Percentiles rank a stretch among this genome's conserved stretches.
These are phyloP conservation scores for Diacarnus erythraeanus DNA, from an alignment of 37 sponge, comb jelly and placozoan species.

Conservation along the genomic window DNA sequence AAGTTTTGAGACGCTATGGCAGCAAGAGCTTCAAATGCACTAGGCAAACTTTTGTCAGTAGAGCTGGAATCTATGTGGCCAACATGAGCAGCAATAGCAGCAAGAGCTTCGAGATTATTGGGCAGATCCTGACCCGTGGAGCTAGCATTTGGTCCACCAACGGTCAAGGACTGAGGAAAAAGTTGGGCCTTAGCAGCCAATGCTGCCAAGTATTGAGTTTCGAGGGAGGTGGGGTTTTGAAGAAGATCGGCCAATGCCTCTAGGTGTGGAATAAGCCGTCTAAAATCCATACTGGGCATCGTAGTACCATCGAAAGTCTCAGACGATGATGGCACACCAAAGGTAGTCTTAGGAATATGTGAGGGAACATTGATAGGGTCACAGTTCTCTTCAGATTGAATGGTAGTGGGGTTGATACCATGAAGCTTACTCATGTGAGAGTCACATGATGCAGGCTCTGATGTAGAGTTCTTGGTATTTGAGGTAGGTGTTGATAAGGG, in stretches of 20 bases:
- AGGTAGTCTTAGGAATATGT: background rate
- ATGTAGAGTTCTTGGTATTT: background rate
- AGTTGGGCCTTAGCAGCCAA: constrained; percentile 28
- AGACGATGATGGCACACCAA: background rate
- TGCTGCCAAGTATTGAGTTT: constrained; percentile 30
- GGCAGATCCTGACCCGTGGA: background rate
- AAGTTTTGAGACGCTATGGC: background rate
- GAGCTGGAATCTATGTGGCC: background rate
- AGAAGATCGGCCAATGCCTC: constrained; percentile 39
- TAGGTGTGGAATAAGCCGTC: constrained; percentile 19
- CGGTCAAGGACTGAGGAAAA: background rate
- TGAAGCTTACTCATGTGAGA: background rate
- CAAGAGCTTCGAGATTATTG: background rate
- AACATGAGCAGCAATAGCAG: constrained; percentile 12
- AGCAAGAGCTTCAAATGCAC: background rate
- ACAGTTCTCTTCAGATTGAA: background rate
- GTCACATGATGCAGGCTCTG: background rate
- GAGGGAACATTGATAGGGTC: background rate
- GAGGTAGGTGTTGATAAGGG: background rate
- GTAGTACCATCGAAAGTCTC: background rate
- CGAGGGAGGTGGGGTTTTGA: constrained; percentile 26
- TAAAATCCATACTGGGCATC: constrained; percentile 16
- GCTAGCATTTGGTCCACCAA: background rate
- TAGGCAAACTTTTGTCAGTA: background rate
- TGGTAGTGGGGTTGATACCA: background rate